Evolutionary conservation across 1,140 invertebrate genomes (phyloP).

Genomic region (Harpegnathos saltator): DNA sequence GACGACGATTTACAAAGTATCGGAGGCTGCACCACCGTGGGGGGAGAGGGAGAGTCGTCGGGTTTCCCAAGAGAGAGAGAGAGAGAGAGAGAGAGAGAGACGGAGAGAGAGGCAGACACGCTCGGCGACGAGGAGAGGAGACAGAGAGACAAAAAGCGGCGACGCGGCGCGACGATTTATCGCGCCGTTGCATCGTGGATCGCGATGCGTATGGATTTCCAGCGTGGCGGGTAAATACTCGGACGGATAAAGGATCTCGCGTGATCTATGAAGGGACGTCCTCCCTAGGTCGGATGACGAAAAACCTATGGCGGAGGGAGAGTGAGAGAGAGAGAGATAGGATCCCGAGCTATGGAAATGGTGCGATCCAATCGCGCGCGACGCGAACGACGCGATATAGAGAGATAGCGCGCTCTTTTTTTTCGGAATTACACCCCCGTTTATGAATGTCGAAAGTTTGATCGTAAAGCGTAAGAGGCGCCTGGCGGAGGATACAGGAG

Average conservation of each 20-base stretch:
- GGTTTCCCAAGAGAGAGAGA: neutral
- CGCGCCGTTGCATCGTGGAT: constrained; percentile 53
- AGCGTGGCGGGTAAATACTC: constrained; percentile 55
- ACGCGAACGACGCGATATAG: constrained; percentile 20
- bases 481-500: no score
- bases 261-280: constrained; percentile 52
- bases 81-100: neutral
- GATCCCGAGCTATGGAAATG: neutral
- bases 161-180: constrained; percentile 53
- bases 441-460: neutral
- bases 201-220: constrained; percentile 59
- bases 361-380: constrained; percentile 32
- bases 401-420: neutral
- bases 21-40: constrained; percentile 46
- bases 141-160: constrained; percentile 55
- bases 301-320: constrained; percentile 9
- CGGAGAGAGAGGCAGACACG: neutral
- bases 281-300: constrained; percentile 45
- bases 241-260: constrained; percentile 57
- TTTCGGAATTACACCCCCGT: constrained; percentile 1
- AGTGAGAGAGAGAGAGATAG: no score
- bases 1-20: constrained; percentile 66
- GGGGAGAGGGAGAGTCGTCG: neutral
- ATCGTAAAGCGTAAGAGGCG: neutral
- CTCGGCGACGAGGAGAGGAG: neutral